Evolutionary conservation across 2,797 vertebrate genomes (phyloP).

Genomic region (Acridotheres tristis): DNA sequence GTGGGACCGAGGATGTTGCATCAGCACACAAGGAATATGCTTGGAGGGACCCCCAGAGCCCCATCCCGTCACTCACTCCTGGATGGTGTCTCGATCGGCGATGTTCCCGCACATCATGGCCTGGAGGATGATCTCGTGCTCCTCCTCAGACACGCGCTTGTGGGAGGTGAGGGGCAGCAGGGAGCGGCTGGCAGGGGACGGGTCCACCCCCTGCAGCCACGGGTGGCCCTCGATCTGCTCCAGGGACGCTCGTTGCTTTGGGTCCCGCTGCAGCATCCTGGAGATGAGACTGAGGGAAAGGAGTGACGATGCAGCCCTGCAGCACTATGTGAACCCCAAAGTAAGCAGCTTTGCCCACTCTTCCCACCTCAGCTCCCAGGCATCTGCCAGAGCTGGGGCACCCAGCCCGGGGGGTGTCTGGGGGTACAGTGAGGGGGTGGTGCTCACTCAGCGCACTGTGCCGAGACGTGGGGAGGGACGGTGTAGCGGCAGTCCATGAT

Average conservation of each 20-base stretch:
- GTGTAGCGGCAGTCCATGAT: slow-evolving; percentile 93
- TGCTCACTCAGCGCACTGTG: slow-evolving; percentile 85
- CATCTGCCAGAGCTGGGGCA: not conserved
- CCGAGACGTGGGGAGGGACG: slow-evolving; percentile 80
- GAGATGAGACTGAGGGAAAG: slow-evolving; percentile 80
- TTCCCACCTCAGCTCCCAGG: not conserved
- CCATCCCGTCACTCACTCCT: slow-evolving; percentile 66
- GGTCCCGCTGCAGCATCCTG: slow-evolving; percentile 88
- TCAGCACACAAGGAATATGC: rapidly evolving
- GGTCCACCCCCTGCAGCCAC: slow-evolving; percentile 86
- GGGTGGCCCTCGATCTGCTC: slow-evolving; percentile 82
- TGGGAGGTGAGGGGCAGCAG: slow-evolving; percentile 80
- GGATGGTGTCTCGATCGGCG: slow-evolving; percentile 73
- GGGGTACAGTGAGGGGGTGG: not conserved
- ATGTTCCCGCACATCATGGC: slow-evolving; percentile 78
- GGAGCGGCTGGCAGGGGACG: slow-evolving; percentile 79
- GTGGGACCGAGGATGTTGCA: rapidly evolving
- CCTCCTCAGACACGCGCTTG: slow-evolving; percentile 73
- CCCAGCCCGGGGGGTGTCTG: rapidly evolving
- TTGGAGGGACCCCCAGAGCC: not conserved
- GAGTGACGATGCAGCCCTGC: rapidly evolving
- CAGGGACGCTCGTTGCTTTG: slow-evolving; percentile 79
- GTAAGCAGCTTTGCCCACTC: not conserved
- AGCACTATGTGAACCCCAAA: rapidly evolving
- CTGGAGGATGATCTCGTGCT: slow-evolving; percentile 78